These are phyloP conservation scores for Gisinianus flammeolus DNA, from an alignment of 2,888 invertebrate genomes.

Conservation along the genomic window DNA sequence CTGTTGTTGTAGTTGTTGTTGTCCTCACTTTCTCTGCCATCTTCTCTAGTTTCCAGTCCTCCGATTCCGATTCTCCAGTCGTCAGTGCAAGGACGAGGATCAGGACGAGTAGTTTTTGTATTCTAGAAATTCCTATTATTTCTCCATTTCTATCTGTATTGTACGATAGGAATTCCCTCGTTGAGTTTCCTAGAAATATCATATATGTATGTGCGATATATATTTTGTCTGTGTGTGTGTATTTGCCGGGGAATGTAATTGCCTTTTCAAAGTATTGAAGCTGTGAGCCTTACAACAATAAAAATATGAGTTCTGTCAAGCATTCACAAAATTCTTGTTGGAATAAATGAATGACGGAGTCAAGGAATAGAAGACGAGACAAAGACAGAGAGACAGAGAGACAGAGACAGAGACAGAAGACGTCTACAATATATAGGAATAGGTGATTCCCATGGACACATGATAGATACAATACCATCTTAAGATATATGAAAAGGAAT, in stretches of 20 bases:
- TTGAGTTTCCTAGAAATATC: slow-evolving; percentile 7
- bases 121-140: not conserved
- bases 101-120: no score
- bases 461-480: no score
- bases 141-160: not conserved
- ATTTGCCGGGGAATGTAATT: slow-evolving; percentile 31
- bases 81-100: not conserved
- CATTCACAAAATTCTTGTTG: slow-evolving; percentile 21
- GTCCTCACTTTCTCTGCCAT: not conserved
- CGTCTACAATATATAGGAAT: no score
- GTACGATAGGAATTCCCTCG: not conserved
- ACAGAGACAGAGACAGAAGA: not conserved
- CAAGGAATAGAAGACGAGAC: not conserved
- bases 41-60: not conserved
- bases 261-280: slow-evolving; percentile 13
- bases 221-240: not conserved
- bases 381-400: not conserved
- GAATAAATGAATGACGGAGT: slow-evolving; percentile 10
- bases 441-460: no score
- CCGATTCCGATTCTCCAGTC: not conserved
- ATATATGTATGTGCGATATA: slow-evolving; percentile 1
- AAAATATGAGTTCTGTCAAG: slow-evolving; percentile 29
- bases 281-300: slow-evolving; percentile 19
- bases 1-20: not conserved
- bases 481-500: not conserved